These are phyloP conservation scores for Aegithalos caudatus DNA, from an alignment of 2,113 vertebrate genomes.

Conservation along the genomic window DNA sequence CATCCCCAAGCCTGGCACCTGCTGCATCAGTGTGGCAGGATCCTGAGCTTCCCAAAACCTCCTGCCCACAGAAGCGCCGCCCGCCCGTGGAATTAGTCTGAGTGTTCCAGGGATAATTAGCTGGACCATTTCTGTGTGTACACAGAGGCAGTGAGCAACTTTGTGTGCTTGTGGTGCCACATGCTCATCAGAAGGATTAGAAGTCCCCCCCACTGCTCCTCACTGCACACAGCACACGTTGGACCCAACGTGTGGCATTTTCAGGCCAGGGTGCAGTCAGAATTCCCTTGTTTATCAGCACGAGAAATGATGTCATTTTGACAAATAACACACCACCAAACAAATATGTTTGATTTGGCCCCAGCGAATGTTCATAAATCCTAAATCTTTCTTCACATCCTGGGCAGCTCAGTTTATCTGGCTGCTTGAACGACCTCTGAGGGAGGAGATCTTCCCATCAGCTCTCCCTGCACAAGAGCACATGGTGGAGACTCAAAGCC, in stretches of 20 bases:
- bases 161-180: neutral
- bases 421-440: constrained; percentile 38
- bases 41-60: constrained; percentile 14
- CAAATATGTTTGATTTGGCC: constrained; percentile 65
- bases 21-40: neutral
- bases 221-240: neutral
- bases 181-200: neutral
- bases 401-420: constrained; percentile 46
- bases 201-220: constrained; percentile 16
- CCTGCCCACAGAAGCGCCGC: constrained; percentile 4
- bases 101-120: neutral
- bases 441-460: constrained; percentile 55
- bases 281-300: constrained; percentile 50
- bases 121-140: neutral
- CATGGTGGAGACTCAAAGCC: neutral
- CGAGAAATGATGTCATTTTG: constrained; percentile 52
- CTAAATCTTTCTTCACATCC: constrained; percentile 56
- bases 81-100: constrained; percentile 5
- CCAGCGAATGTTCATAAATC: neutral
- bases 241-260: constrained; percentile 22
- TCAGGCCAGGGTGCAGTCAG: constrained; percentile 22
- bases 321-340: constrained; percentile 58
- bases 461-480: neutral
- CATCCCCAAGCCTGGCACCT: constrained; percentile 13
- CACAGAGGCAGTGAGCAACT: neutral